These are phyloP conservation scores for Tautogolabrus adspersus DNA, from an alignment of 2,113 vertebrate species.

Conservation along the genomic window DNA sequence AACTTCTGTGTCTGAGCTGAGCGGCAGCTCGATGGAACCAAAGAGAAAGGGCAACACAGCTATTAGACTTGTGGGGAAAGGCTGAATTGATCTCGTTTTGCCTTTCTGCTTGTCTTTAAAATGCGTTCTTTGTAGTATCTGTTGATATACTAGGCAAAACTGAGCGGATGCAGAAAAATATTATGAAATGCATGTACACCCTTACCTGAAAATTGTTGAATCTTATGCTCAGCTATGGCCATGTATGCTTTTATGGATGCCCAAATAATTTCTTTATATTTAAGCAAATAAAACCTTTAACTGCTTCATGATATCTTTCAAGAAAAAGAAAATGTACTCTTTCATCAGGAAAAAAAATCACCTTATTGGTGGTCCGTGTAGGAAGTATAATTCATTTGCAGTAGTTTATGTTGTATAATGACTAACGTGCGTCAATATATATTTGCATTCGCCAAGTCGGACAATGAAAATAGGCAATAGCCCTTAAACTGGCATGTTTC, in stretches of 20 bases:
- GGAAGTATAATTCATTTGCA: no score
- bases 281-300: conserved; percentile 13
- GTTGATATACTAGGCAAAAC: conserved; percentile 16
- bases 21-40: conserved; percentile 38
- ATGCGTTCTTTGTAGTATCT: conserved; percentile 17
- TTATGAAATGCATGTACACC: not conserved
- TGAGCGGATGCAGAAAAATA: conserved; percentile 8
- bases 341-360: not conserved
- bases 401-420: no score
- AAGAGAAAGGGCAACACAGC: conserved; percentile 8
- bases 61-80: conserved; percentile 29
- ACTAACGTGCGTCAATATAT: no score
- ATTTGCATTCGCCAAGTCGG: no score
- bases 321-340: not conserved
- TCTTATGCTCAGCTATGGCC: not conserved
- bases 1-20: conserved; percentile 58
- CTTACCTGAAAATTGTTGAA: not conserved
- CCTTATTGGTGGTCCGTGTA: no score
- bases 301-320: not conserved
- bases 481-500: no score
- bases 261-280: not conserved
- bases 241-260: no score
- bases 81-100: conserved; percentile 44
- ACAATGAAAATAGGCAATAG: no score
- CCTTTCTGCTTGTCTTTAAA: conserved; percentile 36